phyloP scores from a whole-genome alignment of 1,140 invertebrate genomes.

The Vanessa tameamea region DNA sequence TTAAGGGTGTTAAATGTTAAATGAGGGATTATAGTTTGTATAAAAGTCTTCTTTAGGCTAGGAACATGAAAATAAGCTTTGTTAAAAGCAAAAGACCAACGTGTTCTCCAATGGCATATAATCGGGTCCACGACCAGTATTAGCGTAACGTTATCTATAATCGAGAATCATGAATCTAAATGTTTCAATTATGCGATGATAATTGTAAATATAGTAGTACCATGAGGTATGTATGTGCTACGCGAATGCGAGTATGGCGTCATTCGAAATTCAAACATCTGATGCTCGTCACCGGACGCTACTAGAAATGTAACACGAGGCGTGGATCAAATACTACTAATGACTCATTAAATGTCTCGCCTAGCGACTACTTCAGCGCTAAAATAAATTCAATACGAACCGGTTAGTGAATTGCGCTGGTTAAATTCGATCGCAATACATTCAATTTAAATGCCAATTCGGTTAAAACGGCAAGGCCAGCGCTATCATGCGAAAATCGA shows the following conservation, averaged over 20 bases:
- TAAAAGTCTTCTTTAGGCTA: no score
- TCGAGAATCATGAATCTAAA: background rate
- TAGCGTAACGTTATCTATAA: no score
- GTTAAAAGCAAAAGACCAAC: no score
- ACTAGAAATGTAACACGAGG: conserved; percentile 15
- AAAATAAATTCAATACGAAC: conserved; percentile 52
- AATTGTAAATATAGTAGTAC: background rate
- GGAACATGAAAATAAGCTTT: no score
- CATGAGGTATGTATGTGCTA: no score
- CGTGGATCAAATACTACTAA: conserved; percentile 39
- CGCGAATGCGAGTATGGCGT: conserved; percentile 9
- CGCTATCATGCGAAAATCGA: conserved; percentile 76
- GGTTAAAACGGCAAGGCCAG: conserved; percentile 73
- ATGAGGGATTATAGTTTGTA: no score
- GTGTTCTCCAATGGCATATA: no score
- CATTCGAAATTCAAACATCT: conserved; percentile 18
- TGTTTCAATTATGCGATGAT: background rate
- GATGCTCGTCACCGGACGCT: conserved; percentile 13
- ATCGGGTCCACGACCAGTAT: no score
- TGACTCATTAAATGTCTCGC: conserved; percentile 56
- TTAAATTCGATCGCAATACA: conserved; percentile 64
- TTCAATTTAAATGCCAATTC: conserved; percentile 76
- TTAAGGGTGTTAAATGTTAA: no score
- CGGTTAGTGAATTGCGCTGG: conserved; percentile 65
- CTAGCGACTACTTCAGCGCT: conserved; percentile 42